These are phyloP conservation scores for Sceloporus tristichus DNA, from an alignment of 2,113 vertebrate species.

Conservation along the genomic window DNA sequence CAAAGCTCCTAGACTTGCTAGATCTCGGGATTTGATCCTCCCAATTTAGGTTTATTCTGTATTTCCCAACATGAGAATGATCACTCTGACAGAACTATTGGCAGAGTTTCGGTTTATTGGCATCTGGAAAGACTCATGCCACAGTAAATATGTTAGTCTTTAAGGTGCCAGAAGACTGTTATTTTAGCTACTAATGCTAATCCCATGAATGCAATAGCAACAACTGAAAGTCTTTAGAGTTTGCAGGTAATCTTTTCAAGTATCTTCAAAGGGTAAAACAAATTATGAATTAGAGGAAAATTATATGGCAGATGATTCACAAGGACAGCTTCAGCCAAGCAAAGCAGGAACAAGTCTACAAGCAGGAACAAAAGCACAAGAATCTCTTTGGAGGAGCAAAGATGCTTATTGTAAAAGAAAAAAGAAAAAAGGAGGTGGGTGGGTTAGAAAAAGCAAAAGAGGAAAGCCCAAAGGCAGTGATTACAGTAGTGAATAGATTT, in stretches of 20 bases:
- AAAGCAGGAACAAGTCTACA: neutral
- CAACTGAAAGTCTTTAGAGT: conserved; percentile 6
- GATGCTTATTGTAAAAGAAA: conserved; percentile 5
- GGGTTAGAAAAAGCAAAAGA: conserved; percentile 14
- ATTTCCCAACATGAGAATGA: conserved; percentile 11
- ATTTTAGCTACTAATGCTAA: conserved; percentile 33
- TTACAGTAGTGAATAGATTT: conserved; percentile 33
- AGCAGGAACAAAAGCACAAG: conserved; percentile 23
- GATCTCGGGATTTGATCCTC: neutral
- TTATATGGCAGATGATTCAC: conserved; percentile 33
- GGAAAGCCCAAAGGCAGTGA: conserved; percentile 30
- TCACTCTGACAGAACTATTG: neutral
- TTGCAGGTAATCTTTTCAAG: conserved; percentile 12
- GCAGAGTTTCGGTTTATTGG: neutral
- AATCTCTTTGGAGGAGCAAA: neutral
- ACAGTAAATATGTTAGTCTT: conserved; percentile 17
- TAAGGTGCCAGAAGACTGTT: conserved; percentile 9
- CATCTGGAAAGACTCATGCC: conserved; percentile 10
- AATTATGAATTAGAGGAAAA: conserved; percentile 37
- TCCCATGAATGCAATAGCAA: conserved; percentile 11
- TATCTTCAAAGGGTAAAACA: conserved; percentile 38
- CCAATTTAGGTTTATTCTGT: neutral
- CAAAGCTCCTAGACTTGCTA: neutral
- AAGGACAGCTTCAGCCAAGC: conserved; percentile 16
- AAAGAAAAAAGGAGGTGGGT: neutral